These are phyloP conservation scores for Cyphomyrus plagiostoma DNA, from an alignment of 2,113 vertebrate genomes.

Conservation along the genomic window DNA sequence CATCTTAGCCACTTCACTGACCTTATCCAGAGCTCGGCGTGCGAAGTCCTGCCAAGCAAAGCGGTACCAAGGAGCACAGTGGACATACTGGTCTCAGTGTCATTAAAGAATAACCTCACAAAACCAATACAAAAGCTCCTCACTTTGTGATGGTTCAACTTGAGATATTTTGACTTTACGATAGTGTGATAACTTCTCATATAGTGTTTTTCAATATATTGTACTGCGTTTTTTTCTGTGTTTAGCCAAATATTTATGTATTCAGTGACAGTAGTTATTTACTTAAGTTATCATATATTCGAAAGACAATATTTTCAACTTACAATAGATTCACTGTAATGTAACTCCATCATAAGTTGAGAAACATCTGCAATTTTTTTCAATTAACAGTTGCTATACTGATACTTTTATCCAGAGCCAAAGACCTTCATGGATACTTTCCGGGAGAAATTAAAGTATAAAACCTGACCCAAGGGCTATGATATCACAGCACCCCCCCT, in stretches of 20 bases:
- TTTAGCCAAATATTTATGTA: neutral
- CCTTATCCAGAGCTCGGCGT: conserved; percentile 77
- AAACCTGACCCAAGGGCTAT: neutral
- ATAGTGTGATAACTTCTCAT: neutral
- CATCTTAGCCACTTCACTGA: conserved; percentile 72
- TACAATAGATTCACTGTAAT: neutral
- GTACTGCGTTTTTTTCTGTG: neutral
- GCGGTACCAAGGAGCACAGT: neutral
- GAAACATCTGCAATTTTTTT: neutral
- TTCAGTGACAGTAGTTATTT: neutral
- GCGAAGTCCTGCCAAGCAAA: conserved; percentile 72
- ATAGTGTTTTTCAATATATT: neutral
- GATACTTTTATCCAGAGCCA: neutral
- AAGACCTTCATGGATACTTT: neutral
- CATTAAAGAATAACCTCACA: neutral
- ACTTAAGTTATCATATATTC: neutral
- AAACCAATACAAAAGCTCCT: neutral
- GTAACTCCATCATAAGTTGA: neutral
- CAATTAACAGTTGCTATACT: neutral
- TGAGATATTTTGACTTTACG: neutral
- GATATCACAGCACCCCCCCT: neutral
- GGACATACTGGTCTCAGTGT: neutral
- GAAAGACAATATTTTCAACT: neutral
- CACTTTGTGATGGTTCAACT: neutral
- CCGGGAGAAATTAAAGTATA: neutral